Percentiles rank a stretch among this genome's conserved stretches.
phyloP scores from a whole-genome alignment of 1,140 invertebrate genomes.

The Medauroidea extradentata region DNA sequence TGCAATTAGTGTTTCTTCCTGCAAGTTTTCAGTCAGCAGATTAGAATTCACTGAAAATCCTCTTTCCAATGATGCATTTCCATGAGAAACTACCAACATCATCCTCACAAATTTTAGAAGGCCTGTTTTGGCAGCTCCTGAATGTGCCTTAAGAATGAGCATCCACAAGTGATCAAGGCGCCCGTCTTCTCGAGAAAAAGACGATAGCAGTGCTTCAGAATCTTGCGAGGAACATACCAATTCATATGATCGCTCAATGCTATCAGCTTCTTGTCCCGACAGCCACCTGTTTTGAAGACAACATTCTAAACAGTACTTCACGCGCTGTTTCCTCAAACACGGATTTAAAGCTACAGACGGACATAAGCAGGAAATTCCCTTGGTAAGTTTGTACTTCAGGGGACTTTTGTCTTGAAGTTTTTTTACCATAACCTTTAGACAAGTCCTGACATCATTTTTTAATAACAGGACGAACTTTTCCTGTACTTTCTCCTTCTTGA shows the following conservation, averaged over 20 bases:
- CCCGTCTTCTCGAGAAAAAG: too few relatives aligned
- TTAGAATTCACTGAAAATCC: slow-evolving; percentile 16
- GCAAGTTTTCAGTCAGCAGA: slow-evolving; percentile 17
- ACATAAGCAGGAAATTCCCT: slow-evolving; percentile 1
- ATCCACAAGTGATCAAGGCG: too few relatives aligned
- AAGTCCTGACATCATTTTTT: too few relatives aligned
- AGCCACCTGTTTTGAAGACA: slow-evolving; percentile 8
- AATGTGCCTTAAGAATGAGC: slow-evolving; percentile 14
- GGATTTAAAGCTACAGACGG: background rate
- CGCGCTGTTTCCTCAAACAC: background rate
- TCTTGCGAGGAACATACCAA: background rate
- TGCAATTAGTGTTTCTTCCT: slow-evolving; percentile 19
- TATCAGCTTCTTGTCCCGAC: slow-evolving; percentile 5
- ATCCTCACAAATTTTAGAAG: slow-evolving; percentile 17
- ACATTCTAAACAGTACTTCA: background rate
- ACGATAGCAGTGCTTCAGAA: slow-evolving; percentile 3
- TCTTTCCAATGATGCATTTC: slow-evolving; percentile 4
- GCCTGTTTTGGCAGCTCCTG: slow-evolving; percentile 2
- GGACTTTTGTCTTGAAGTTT: background rate
- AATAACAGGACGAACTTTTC: too few relatives aligned
- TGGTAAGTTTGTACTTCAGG: background rate
- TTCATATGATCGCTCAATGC: slow-evolving; percentile 2
- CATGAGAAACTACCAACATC: slow-evolving; percentile 21
- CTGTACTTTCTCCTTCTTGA: too few relatives aligned
- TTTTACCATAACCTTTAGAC: too few relatives aligned